Evolutionary conservation across 2,113 vertebrate genomes (phyloP).

Genomic region (Ivindomyrus marchei): DNA sequence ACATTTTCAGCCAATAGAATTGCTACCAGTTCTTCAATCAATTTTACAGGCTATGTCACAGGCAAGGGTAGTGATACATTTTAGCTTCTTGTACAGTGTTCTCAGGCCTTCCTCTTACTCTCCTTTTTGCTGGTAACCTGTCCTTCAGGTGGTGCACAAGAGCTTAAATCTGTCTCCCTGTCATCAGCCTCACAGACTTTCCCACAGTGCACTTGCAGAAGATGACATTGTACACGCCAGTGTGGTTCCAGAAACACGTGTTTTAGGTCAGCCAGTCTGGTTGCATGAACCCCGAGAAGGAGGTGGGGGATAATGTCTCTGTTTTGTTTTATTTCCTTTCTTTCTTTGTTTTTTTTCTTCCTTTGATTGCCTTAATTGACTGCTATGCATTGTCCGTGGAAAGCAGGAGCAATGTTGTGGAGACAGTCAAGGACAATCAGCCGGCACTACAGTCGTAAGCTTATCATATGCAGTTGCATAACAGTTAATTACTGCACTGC

Average conservation of each 20-base stretch:
- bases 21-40: background rate
- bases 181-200: conserved; percentile 77
- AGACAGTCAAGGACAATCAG: conserved; percentile 9
- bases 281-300: background rate
- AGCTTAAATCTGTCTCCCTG: conserved; percentile 80
- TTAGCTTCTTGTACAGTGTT: background rate
- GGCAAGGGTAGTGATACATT: background rate
- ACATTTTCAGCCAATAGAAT: background rate
- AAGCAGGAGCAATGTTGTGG: background rate
- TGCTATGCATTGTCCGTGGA: background rate
- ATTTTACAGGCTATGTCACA: background rate
- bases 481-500: conserved; percentile 10
- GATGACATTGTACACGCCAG: conserved; percentile 80
- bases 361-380: conserved; percentile 1
- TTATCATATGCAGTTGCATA: conserved; percentile 5
- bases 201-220: conserved; percentile 70
- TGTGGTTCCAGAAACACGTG: conserved; percentile 74
- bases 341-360: background rate
- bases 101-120: background rate
- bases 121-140: conserved; percentile 21
- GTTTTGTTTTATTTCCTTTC: conserved; percentile 1
- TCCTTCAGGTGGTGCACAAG: conserved; percentile 71
- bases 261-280: conserved; percentile 38
- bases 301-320: background rate
- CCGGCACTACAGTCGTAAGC: background rate